Percentiles rank a stretch among this genome's conserved stretches.
Evolutionary conservation across 2,888 invertebrate genomes (phyloP).

Genomic region (Anoncus sp.): DNA sequence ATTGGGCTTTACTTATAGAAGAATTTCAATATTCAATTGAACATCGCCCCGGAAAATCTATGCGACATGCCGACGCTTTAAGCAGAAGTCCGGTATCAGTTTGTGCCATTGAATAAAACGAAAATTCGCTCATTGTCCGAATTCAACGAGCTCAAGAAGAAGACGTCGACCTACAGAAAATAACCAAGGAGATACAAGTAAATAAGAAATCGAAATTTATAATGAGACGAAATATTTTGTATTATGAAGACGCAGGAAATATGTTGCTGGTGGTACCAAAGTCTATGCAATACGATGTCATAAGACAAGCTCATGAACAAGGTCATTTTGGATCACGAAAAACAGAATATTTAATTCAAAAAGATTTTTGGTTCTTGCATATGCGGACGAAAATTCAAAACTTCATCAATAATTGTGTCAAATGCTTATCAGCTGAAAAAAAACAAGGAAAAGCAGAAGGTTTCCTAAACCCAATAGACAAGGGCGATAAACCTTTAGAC

Average conservation of each 20-base stretch:
- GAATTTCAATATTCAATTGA: slow-evolving; percentile 65
- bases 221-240: slow-evolving; percentile 3
- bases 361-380: background rate
- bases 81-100: slow-evolving; percentile 64
- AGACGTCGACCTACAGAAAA: background rate
- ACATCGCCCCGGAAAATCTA: slow-evolving; percentile 63
- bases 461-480: background rate
- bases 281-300: slow-evolving; percentile 17
- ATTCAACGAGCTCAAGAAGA: slow-evolving; percentile 7
- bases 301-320: slow-evolving; percentile 18
- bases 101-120: too few relatives aligned
- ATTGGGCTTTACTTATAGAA: slow-evolving; percentile 62
- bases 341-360: slow-evolving; percentile 8
- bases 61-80: slow-evolving; percentile 67
- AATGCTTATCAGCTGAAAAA: background rate
- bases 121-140: background rate
- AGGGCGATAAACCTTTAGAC: background rate
- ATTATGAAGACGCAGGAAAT: background rate
- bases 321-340: slow-evolving; percentile 13
- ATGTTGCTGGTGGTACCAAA: slow-evolving; percentile 10
- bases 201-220: background rate
- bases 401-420: too few relatives aligned
- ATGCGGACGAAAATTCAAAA: background rate
- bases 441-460: background rate
- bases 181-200: too few relatives aligned